Evolutionary conservation across 2,888 invertebrate species (phyloP).

Genomic region (Phalangium opilio): DNA sequence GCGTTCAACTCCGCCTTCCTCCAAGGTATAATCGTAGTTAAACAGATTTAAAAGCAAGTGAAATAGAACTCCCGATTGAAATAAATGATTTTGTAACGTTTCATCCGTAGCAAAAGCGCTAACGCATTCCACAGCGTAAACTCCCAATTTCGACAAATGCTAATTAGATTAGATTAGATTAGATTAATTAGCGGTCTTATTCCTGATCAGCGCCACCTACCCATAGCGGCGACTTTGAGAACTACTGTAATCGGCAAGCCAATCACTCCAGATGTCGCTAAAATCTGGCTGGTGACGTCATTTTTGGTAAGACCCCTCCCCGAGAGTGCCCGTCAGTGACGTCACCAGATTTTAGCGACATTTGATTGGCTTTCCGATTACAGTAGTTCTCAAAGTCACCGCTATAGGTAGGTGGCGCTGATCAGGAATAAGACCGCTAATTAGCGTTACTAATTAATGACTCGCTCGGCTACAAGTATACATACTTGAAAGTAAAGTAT

Average conservation of each 20-base stretch:
- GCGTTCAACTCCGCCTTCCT: constrained; percentile 84
- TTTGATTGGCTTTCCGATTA: too few species aligned
- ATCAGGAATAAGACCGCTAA: too few species aligned
- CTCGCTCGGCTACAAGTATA: background rate
- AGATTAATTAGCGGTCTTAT: background rate
- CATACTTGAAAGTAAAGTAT: constrained; percentile 67
- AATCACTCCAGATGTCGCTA: too few species aligned
- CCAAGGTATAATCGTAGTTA: constrained; percentile 89
- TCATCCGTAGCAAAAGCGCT: constrained; percentile 73
- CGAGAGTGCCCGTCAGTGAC: constrained; percentile 3
- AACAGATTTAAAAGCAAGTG: constrained; percentile 77
- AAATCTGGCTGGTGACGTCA: too few species aligned
- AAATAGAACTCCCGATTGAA: constrained; percentile 77
- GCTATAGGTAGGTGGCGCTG: too few species aligned
- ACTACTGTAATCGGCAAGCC: too few species aligned
- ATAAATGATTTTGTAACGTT: constrained; percentile 64
- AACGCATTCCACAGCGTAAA: constrained; percentile 77
- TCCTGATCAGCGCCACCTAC: too few species aligned
- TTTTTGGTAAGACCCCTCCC: constrained; percentile 6
- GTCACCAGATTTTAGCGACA: too few species aligned
- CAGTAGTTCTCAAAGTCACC: too few species aligned
- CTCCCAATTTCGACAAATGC: constrained; percentile 62
- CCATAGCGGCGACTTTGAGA: too few species aligned
- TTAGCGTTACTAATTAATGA: too few species aligned
- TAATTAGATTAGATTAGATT: too few species aligned